Evolutionary conservation across 2,888 invertebrate genomes (phyloP), one percentile per base, ranked within the genome.

Genomic region (Gastrophysa polygoni): DNA sequence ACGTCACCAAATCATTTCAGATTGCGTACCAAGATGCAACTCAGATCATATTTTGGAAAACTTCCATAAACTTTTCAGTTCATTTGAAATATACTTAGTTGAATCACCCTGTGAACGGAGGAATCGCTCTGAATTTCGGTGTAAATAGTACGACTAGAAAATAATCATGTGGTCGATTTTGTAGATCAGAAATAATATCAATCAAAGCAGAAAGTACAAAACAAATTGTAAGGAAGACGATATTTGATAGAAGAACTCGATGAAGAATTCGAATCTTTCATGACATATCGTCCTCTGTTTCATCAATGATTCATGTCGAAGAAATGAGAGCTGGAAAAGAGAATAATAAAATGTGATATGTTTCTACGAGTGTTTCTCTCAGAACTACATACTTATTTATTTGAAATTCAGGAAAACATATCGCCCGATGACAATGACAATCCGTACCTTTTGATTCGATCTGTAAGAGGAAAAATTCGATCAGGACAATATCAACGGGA

Each of bases 301-400:
- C 72, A 71, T 72, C 72, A 73, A 69, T 32, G 24, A 24, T 24
- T 71, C 66, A 68, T 63, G 38, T 3, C 2, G 38, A 67, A 67
- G 67, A 61, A 68, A 63, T 69, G 63, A 69, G 68, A 70, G n/a
- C n/a, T n/a, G n/a, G n/a, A 60, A 72, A 71, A 72, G 70, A 70
- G 71, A 75, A 72, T 66, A 75, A 72, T 66, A 77, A 76, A 78
- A 77, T 77, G 77, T 78, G 77, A 77, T 78, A 77, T 76, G 77
- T 76, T 78, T 74, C 70, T 68, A 59, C 21, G 10, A 51, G 60
- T 59, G 70, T 71, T 72, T 72, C 14, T 10, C 2, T 38, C 4
- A 3, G 14, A 24, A 85, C 86, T n/a, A n/a, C n/a, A n/a, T n/a
- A n/a, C n/a, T n/a, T n/a, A n/a, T n/a, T n/a, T n/a, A n/a, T n/a